phyloP scores from a whole-genome alignment of 1,140 invertebrate genomes.

The Choristoneura fumiferana region DNA sequence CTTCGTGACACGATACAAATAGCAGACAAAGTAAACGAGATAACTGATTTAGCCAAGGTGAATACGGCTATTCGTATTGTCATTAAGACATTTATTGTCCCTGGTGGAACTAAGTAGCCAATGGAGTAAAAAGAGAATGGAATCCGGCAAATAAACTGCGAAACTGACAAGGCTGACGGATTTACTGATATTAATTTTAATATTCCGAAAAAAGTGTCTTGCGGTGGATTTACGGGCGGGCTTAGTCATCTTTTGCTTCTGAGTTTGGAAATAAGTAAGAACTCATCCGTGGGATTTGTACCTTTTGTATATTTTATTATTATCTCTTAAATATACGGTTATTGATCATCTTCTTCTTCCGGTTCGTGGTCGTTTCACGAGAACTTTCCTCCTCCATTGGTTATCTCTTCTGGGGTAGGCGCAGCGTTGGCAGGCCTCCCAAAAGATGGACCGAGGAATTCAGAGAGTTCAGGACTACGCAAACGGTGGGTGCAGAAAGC shows the following conservation, averaged over 20 bases:
- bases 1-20: constrained; percentile 13
- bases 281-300: too few species aligned
- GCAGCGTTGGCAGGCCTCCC: too few species aligned
- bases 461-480: too few species aligned
- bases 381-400: too few species aligned
- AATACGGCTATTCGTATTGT: constrained; percentile 13
- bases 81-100: constrained; percentile 18
- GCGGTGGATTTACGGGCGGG: not conserved
- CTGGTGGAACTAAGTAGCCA: not conserved
- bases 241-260: not conserved
- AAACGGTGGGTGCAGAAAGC: too few species aligned
- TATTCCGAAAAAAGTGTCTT: constrained; percentile 1
- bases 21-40: constrained; percentile 9
- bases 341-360: too few species aligned
- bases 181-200: constrained; percentile 5
- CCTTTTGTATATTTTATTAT: too few species aligned
- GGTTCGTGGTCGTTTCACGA: too few species aligned
- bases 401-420: too few species aligned
- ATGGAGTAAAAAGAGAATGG: constrained; percentile 2
- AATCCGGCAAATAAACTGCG: constrained; percentile 11
- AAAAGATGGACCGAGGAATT: too few species aligned
- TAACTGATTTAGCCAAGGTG: constrained; percentile 15
- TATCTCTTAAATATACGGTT: too few species aligned
- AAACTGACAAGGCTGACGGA: constrained; percentile 9
- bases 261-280: not conserved